Base-by-base conservation (phyloP, 2,888 invertebrate genomes). In the Argyresthia goedartella region DNA sequence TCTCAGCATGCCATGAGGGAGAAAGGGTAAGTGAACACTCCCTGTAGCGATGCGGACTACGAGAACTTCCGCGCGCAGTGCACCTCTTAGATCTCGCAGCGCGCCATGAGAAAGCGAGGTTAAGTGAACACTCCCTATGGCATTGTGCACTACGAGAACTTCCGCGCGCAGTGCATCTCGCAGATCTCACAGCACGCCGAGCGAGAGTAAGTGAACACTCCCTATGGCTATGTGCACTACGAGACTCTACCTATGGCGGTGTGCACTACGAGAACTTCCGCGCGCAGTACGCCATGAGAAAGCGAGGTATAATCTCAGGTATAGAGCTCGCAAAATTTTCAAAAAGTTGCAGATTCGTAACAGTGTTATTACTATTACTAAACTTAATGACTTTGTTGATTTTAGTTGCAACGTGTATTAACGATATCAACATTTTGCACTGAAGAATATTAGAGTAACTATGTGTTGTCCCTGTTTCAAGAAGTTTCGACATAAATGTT, bases 181-280 rank as follows among this genome's bases (percentile, higher is more conserved):
- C 95, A 96, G 81, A 95, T 96, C 79, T 95, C 95, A 8, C 95
- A 96, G 70, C 95, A 95, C 71, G 95, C 95, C 9, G 95, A 95
- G 81, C 88, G 95, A 76, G 94, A 95, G 92, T 93, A 84, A 60
- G 61, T 59, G 4, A 8, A 11, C 7, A 6, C 33, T 34, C 44
- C n/a, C 13, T 8, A n/a, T n/a, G n/a, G 15, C 8, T 96, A 97
- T 75, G 95, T 97, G 34, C 97, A 97, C 80, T 16, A n/a, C 45
- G 2, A 7, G 11, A 15, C 16, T 9, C 16, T 10, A 25, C 8
- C n/a, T 11, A 9, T 11, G 14, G 16, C 8, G 97, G 97, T 75
- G 95, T 97, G 34, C 97, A 97, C 80, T 97, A 97, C 71, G 97
- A 97, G 81, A 96, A 96, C 79, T 98, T 96, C 87, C 89, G 98